These are phyloP conservation scores for Melipona bicolor DNA, from an alignment of 2,888 invertebrate species.

Conservation along the genomic window DNA sequence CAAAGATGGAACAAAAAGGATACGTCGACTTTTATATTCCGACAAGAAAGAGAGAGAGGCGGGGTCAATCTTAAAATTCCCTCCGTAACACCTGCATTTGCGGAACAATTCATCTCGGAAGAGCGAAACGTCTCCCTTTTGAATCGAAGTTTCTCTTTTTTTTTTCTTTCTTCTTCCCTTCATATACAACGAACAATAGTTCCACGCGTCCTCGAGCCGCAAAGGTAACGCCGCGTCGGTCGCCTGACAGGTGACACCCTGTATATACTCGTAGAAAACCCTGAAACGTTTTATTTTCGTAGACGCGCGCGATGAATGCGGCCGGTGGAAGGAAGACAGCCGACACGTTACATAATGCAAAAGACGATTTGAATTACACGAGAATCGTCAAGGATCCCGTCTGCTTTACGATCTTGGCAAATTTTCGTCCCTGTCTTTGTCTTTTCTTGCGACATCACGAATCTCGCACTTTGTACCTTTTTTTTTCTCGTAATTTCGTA, in stretches of 20 bases:
- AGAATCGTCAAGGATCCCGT: constrained; percentile 23
- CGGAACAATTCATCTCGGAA: neutral
- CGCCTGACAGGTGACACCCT: constrained; percentile 25
- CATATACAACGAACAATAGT: neutral
- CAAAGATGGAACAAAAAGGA: neutral
- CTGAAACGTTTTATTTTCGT: constrained; percentile 36
- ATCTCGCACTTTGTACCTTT: neutral
- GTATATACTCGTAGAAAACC: constrained; percentile 17
- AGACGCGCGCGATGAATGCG: constrained; percentile 16
- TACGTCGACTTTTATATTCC: neutral
- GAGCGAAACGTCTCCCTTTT: neutral
- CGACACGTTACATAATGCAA: constrained; percentile 33
- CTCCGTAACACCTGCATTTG: neutral
- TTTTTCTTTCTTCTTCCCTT: neutral
- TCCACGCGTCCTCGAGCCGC: constrained; percentile 26
- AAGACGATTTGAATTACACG: constrained; percentile 21
- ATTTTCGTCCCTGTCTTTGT: neutral
- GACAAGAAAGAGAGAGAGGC: neutral
- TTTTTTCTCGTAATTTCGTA: neutral
- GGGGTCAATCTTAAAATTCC: neutral
- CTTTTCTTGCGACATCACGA: too few species aligned
- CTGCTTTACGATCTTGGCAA: neutral
- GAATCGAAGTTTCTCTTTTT: neutral
- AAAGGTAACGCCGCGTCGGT: constrained; percentile 24
- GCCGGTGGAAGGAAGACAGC: constrained; percentile 4